phyloP scores from a whole-genome alignment of 2,113 vertebrate genomes.

The Proteles cristata region DNA sequence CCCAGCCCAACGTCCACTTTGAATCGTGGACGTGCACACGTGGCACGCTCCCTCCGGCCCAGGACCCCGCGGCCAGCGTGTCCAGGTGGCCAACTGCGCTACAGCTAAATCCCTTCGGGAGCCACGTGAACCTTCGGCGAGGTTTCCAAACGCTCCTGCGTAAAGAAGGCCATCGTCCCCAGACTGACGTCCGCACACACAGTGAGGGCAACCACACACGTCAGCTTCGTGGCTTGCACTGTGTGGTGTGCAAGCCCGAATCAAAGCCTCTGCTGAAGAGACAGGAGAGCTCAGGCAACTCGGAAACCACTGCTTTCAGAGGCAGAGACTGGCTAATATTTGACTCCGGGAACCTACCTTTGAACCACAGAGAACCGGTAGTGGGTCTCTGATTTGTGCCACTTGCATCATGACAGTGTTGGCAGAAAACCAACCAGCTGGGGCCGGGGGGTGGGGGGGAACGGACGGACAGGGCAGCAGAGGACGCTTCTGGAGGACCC shows the following conservation, averaged over 20 bases:
- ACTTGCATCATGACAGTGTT: not conserved
- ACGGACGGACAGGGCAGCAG: not conserved
- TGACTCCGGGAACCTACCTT: slow-evolving; percentile 32
- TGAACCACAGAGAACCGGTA: not conserved
- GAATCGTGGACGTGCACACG: not conserved
- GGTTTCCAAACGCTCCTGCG: slow-evolving; percentile 2
- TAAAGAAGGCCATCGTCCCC: not conserved
- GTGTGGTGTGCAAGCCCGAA: not conserved
- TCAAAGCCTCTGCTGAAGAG: not conserved
- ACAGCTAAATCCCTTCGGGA: not conserved
- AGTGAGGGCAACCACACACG: not conserved
- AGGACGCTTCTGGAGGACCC: no score
- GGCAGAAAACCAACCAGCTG: not conserved
- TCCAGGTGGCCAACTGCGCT: not conserved
- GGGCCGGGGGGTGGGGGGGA: not conserved
- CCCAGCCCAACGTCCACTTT: not conserved
- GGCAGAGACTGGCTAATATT: not conserved
- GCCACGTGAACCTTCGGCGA: not conserved
- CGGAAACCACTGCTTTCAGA: not conserved
- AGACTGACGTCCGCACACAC: not conserved
- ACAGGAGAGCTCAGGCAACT: not conserved
- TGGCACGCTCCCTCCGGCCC: not conserved
- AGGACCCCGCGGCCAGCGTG: no score
- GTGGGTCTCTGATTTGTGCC: not conserved
- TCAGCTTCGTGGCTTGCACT: not conserved